Evolutionary conservation across 2,797 vertebrate species (phyloP).

Genomic region (Sylvia borin): DNA sequence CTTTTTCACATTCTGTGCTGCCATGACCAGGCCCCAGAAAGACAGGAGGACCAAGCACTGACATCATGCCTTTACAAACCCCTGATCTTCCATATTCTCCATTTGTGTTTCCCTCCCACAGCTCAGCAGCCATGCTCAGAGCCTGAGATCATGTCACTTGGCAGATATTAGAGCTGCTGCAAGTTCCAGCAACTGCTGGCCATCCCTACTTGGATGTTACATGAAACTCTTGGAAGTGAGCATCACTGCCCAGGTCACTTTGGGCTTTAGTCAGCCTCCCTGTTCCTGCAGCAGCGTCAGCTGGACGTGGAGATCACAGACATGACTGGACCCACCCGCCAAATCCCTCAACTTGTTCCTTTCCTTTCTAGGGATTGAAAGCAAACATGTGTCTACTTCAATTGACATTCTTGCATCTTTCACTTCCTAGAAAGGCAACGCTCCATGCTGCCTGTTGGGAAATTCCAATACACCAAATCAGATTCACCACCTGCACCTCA

Average conservation of each 20-base stretch:
- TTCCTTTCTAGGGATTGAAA: slow-evolving; percentile 30
- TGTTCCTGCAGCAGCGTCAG: background rate
- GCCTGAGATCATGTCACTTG: background rate
- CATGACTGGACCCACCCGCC: background rate
- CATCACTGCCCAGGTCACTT: background rate
- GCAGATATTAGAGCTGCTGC: background rate
- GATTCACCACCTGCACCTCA: background rate
- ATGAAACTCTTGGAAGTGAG: background rate
- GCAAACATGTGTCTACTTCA: background rate
- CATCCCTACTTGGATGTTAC: background rate
- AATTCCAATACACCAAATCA: background rate
- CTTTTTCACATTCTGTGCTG: background rate
- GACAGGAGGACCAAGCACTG: background rate
- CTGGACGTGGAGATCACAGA: background rate
- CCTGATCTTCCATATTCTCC: background rate
- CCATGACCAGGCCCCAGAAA: background rate
- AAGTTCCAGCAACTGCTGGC: background rate
- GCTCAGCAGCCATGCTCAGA: background rate
- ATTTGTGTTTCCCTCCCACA: background rate
- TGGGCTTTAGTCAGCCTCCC: slow-evolving; percentile 8
- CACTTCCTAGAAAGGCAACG: background rate
- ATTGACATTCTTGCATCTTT: background rate
- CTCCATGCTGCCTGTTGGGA: accelerated
- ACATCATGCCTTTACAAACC: background rate
- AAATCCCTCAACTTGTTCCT: background rate